Evolutionary conservation across 2,113 vertebrate genomes (phyloP).

Genomic region (Petromus typicus): DNA sequence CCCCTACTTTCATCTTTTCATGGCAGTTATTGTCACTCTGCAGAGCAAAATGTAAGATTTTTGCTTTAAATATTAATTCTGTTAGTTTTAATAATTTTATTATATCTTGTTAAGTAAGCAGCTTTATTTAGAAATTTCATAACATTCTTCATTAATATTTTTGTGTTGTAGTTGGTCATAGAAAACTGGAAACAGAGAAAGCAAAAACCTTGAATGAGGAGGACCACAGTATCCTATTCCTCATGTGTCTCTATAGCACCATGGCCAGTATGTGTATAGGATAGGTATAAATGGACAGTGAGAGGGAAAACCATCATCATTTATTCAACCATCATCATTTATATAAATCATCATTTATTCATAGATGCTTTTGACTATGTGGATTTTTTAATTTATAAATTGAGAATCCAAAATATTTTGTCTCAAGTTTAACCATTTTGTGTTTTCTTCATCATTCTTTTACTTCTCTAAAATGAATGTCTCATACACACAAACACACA

Average conservation of each 20-base stretch:
- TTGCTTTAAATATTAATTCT: conserved; percentile 2
- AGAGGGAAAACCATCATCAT: not conserved
- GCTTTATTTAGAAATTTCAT: not conserved
- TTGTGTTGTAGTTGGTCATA: not conserved
- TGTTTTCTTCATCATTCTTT: not conserved
- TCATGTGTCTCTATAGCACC: not conserved
- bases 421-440: not conserved
- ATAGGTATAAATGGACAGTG: not conserved
- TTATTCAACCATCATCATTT: too few relatives aligned
- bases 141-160: not conserved
- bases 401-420: not conserved
- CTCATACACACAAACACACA: not conserved
- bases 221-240: not conserved
- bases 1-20: not conserved
- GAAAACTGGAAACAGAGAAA: not conserved
- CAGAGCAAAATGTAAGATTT: not conserved
- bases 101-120: not conserved
- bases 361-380: not conserved
- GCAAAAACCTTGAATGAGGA: not conserved
- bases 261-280: not conserved
- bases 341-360: too few relatives aligned
- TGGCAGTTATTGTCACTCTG: not conserved
- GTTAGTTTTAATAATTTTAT: conserved; percentile 24
- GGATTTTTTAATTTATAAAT: conserved; percentile 9
- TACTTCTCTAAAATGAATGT: not conserved